Conservation (phyloP, 2,888 invertebrate species). For the Synergus laeviventris region DNA sequence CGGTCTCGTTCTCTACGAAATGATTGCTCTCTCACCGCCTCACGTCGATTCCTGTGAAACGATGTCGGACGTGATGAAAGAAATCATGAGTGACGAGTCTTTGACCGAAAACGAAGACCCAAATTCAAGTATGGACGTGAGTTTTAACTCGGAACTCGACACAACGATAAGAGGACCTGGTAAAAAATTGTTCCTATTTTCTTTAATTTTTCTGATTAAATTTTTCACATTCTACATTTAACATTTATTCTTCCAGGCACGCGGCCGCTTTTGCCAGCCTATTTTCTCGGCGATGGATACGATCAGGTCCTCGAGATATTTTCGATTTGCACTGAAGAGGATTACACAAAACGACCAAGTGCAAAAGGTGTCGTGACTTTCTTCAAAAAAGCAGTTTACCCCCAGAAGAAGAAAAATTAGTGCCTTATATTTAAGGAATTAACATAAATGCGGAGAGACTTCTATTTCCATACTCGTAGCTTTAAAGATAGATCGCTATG, state of each 20-base stretch:
- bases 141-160: constrained; percentile 41
- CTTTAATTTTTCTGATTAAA: neutral
- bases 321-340: constrained; percentile 83
- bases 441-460: constrained; percentile 43
- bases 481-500: constrained; percentile 58
- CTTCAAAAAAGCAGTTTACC: constrained; percentile 72
- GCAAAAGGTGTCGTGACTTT: constrained; percentile 78
- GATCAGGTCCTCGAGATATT: constrained; percentile 82
- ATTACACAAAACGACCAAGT: constrained; percentile 79
- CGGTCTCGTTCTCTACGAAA: constrained; percentile 89
- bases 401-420: constrained; percentile 43
- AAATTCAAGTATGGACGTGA: constrained; percentile 60
- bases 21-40: constrained; percentile 85
- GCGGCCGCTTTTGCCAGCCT: constrained; percentile 83
- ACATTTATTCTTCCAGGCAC: constrained; percentile 78
- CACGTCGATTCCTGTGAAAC: constrained; percentile 76
- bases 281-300: constrained; percentile 80
- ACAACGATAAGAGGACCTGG: neutral
- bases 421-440: constrained; percentile 39
- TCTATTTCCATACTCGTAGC: constrained; percentile 61
- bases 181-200: neutral
- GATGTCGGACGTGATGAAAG: constrained; percentile 51
- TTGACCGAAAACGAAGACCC: constrained; percentile 53
- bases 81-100: constrained; percentile 18
- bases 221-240: constrained; percentile 46